These are phyloP conservation scores for Theristicus caerulescens DNA, from an alignment of 2,113 vertebrate species.

Conservation along the genomic window DNA sequence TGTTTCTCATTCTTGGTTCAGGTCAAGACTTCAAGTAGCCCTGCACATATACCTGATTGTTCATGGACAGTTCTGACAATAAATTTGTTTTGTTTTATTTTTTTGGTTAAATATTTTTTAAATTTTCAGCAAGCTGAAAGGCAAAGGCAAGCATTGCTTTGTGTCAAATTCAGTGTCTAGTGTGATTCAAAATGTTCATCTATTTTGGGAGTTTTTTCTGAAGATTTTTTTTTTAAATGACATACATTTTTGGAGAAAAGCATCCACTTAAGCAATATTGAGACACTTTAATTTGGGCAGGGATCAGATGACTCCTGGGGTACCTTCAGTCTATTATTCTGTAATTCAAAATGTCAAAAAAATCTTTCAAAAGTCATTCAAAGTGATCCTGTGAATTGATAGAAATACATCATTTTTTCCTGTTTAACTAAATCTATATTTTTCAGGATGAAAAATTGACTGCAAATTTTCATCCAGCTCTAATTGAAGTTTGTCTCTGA, in stretches of 20 bases:
- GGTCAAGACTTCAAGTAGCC: background rate
- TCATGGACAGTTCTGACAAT: background rate
- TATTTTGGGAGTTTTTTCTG: background rate
- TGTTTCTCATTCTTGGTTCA: background rate
- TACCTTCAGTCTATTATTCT: constrained; percentile 48
- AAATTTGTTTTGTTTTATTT: background rate
- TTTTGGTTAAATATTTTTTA: background rate
- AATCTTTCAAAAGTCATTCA: constrained; percentile 45
- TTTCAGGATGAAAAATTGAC: constrained; percentile 30
- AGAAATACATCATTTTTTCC: constrained; percentile 4
- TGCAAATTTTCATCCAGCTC: background rate
- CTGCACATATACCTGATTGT: background rate
- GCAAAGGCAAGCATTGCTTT: background rate
- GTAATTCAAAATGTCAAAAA: constrained; percentile 3
- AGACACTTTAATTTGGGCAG: constrained; percentile 53
- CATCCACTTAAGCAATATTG: constrained; percentile 35
- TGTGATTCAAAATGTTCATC: background rate
- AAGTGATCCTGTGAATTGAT: background rate
- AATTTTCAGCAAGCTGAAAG: background rate
- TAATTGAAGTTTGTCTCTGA: background rate
- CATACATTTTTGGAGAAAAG: constrained; percentile 16
- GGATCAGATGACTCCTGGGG: constrained; percentile 14
- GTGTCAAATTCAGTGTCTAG: background rate
- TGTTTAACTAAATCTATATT: constrained; percentile 10
- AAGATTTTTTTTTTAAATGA: background rate